Conservation (phyloP, 2,888 invertebrate genomes). For the Gasteruption jaculator region DNA sequence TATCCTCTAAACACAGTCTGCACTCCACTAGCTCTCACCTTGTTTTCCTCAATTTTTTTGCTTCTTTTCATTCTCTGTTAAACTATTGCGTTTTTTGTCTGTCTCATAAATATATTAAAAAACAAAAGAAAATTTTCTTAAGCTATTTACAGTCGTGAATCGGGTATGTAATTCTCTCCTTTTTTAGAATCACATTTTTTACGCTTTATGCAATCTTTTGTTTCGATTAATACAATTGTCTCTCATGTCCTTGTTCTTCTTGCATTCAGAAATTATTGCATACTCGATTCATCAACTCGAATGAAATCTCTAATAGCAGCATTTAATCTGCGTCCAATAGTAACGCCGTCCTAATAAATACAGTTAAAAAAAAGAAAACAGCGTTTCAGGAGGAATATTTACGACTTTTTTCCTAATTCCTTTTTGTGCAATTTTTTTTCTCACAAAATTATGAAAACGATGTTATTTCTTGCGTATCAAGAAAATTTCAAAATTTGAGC, state of each 20-base stretch:
- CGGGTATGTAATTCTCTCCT: neutral
- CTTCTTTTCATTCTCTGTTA: too few species aligned
- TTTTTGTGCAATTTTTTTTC: too few species aligned
- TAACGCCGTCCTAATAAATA: conserved; percentile 46
- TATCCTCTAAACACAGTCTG: conserved; percentile 53
- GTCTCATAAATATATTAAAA: conserved; percentile 42
- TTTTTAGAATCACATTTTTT: conserved; percentile 12
- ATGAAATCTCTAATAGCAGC: too few species aligned
- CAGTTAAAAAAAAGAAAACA: conserved; percentile 39
- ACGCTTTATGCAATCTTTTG: conserved; percentile 6
- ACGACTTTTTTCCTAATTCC: too few species aligned
- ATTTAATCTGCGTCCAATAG: conserved; percentile 36
- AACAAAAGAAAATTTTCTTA: conserved; percentile 3
- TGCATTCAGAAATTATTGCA: too few species aligned
- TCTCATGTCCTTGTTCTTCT: too few species aligned
- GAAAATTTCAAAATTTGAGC: too few species aligned
- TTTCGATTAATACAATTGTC: neutral
- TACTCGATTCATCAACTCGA: too few species aligned
- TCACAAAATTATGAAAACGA: too few species aligned
- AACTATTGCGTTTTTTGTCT: conserved; percentile 39
- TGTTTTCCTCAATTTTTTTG: too few species aligned
- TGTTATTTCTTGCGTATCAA: too few species aligned
- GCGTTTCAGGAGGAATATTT: too few species aligned
- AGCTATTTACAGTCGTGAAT: neutral
- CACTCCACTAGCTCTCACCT: conserved; percentile 52